Conservation (phyloP, 2,797 vertebrate species). For the Amazona ochrocephala region DNA sequence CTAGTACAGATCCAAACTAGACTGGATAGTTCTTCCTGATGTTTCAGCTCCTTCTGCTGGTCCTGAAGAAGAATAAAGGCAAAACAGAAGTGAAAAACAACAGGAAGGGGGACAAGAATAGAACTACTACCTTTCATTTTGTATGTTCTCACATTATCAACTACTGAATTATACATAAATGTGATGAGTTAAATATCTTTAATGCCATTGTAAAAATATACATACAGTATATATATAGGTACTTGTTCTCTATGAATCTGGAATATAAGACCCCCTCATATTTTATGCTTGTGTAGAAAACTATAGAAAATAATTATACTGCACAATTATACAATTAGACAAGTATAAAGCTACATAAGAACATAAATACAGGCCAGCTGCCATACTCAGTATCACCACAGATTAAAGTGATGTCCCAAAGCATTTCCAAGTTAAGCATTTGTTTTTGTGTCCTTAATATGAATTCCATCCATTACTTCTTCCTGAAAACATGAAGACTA, state of each 20-base stretch:
- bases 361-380: background rate
- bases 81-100: conserved; percentile 2
- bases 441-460: background rate
- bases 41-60: conserved; percentile 90
- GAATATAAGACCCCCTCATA: background rate
- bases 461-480: background rate
- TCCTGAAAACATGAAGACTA: background rate
- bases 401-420: background rate
- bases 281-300: background rate
- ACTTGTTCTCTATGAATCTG: background rate
- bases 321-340: background rate
- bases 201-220: background rate
- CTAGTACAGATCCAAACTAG: conserved; percentile 98
- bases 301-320: background rate
- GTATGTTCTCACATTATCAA: background rate
- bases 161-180: background rate
- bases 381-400: background rate
- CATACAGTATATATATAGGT: accelerated
- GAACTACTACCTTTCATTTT: background rate
- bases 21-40: conserved; percentile 92
- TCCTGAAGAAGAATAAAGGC: conserved; percentile 78
- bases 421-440: background rate
- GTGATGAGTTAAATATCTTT: background rate
- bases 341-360: background rate
- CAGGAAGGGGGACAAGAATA: background rate